Evolutionary conservation across 1,140 invertebrate species (phyloP).

Genomic region (Dufourea novaeangliae): DNA sequence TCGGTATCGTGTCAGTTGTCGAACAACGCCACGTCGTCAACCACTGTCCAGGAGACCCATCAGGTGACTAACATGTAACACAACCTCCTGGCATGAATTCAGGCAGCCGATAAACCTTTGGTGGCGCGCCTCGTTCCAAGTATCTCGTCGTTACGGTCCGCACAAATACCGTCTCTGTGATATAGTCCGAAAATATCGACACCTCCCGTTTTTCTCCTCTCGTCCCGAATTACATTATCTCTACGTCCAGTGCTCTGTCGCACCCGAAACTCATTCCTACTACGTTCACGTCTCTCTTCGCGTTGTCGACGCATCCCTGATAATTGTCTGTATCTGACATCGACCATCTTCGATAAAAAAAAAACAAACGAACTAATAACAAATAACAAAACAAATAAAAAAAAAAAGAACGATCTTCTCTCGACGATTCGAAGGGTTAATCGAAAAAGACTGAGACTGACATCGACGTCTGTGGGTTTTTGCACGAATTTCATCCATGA

Average conservation of each 20-base stretch:
- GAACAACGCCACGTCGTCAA: constrained; percentile 58
- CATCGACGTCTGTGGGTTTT: constrained; percentile 38
- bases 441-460: constrained; percentile 61
- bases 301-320: constrained; percentile 24
- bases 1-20: constrained; percentile 67
- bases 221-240: background rate
- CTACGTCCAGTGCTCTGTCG: constrained; percentile 28
- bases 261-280: background rate
- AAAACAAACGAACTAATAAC: background rate
- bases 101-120: constrained; percentile 61
- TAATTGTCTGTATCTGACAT: constrained; percentile 6
- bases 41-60: constrained; percentile 67
- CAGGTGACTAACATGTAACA: constrained; percentile 79
- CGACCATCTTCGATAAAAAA: constrained; percentile 16
- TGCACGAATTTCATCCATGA: constrained; percentile 42
- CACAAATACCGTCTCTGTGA: constrained; percentile 67
- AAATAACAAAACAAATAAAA: background rate
- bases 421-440: constrained; percentile 51
- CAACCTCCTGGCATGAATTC: constrained; percentile 76
- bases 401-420: constrained; percentile 23
- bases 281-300: constrained; percentile 3
- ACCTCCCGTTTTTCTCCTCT: background rate
- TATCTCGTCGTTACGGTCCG: constrained; percentile 70
- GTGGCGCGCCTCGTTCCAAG: constrained; percentile 65
- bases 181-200: constrained; percentile 57